These are phyloP conservation scores for Crenichthys baileyi DNA, from an alignment of 2,797 vertebrate species.

Conservation along the genomic window DNA sequence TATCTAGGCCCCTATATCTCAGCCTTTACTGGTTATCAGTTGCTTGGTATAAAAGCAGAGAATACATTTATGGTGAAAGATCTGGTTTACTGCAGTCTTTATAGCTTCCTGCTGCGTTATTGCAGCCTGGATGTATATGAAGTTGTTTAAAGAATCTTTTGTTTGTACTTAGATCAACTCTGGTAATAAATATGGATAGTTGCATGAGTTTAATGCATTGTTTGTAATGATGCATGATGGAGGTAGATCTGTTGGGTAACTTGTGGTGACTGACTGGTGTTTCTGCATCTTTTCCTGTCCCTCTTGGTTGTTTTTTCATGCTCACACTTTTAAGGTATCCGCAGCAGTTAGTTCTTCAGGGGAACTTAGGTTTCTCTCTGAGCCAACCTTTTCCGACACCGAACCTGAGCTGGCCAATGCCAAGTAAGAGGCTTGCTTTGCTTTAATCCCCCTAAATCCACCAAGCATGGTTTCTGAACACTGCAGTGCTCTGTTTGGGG, in stretches of 20 bases:
- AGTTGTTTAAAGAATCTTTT: neutral
- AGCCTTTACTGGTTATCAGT: neutral
- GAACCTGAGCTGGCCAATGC: slow-evolving; percentile 76
- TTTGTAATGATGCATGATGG: slow-evolving; percentile 6
- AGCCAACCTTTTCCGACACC: slow-evolving; percentile 75
- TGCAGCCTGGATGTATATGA: neutral
- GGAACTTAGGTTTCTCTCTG: slow-evolving; percentile 83
- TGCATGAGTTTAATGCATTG: neutral
- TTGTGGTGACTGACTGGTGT: neutral
- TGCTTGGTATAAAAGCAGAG: neutral
- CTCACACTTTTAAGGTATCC: slow-evolving; percentile 79
- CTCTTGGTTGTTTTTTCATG: slow-evolving; percentile 1
- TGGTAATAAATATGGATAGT: neutral
- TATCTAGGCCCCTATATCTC: neutral
- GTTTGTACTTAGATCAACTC: neutral
- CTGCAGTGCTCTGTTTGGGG: neutral
- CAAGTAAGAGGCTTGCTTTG: slow-evolving; percentile 78
- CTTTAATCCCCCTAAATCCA: neutral
- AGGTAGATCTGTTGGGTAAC: neutral
- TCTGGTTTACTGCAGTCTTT: neutral
- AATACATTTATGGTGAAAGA: neutral
- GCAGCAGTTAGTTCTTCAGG: slow-evolving; percentile 82
- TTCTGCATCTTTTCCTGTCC: slow-evolving; percentile 5
- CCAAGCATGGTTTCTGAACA: neutral
- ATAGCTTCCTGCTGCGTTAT: too few relatives aligned